Conservation (phyloP, 1,140 invertebrate species). For the Cherax quadricarinatus region DNA sequence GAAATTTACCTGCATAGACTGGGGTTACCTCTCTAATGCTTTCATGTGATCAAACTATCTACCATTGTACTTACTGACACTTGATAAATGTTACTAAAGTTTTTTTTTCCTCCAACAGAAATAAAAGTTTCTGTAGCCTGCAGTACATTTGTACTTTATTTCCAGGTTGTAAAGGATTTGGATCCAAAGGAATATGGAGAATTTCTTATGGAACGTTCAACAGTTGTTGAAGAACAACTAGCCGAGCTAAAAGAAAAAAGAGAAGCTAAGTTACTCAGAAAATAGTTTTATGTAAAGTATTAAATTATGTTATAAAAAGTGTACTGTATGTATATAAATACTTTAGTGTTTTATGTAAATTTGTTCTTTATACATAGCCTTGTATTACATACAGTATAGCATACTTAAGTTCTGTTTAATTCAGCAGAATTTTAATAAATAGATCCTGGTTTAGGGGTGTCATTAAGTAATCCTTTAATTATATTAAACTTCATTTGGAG, state of each 20-base stretch:
- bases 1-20: too few species aligned
- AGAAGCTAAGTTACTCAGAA: slow-evolving; percentile 34
- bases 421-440: not conserved
- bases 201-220: slow-evolving; percentile 38
- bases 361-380: not conserved
- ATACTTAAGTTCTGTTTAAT: not conserved
- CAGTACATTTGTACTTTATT: not conserved
- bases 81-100: too few species aligned
- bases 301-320: not conserved
- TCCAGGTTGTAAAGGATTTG: slow-evolving; percentile 35
- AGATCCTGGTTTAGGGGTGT: not conserved
- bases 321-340: not conserved
- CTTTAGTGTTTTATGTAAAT: not conserved
- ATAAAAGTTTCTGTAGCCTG: too few species aligned
- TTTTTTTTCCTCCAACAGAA: too few species aligned
- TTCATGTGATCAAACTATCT: too few species aligned
- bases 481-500: not conserved
- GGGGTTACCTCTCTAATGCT: too few species aligned
- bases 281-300: not conserved
- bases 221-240: slow-evolving; percentile 35
- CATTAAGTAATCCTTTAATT: not conserved
- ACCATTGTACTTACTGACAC: too few species aligned
- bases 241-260: slow-evolving; percentile 7
- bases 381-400: not conserved
- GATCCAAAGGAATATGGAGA: slow-evolving; percentile 51